Evolutionary conservation across 1,140 invertebrate genomes (phyloP).

Genomic region (Orussus abietinus): DNA sequence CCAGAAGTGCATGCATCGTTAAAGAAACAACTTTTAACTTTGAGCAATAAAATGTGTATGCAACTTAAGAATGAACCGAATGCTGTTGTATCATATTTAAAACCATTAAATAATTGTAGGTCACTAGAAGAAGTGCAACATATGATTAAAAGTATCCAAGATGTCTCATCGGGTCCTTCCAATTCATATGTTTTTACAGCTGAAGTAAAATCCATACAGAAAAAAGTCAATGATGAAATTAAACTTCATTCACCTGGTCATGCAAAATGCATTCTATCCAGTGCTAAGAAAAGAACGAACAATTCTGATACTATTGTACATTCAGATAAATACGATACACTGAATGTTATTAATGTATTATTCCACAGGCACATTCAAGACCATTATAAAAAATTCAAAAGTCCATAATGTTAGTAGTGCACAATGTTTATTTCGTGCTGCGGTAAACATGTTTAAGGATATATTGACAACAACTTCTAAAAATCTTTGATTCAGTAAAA

Average conservation of each 20-base stretch:
- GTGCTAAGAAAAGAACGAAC: background rate
- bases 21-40: background rate
- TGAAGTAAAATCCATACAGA: too few species aligned
- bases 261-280: too few species aligned
- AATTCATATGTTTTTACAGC: too few species aligned
- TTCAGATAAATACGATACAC: background rate
- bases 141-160: conserved; percentile 1
- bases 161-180: background rate
- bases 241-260: too few species aligned
- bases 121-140: background rate
- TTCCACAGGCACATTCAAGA: too few species aligned
- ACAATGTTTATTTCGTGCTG: too few species aligned
- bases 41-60: conserved; percentile 8
- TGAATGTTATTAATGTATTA: background rate
- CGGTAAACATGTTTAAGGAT: background rate
- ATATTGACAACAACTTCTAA: background rate
- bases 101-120: background rate
- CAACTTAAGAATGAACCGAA: conserved; percentile 1
- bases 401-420: too few species aligned
- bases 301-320: background rate
- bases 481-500: conserved; percentile 9
- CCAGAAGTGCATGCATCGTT: conserved; percentile 1
- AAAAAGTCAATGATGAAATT: too few species aligned
- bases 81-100: conserved; percentile 2
- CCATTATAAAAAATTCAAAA: too few species aligned